A percentile compares a stretch with the other conserved stretches of the same genome.
These are phyloP conservation scores for Drosophila ananassae DNA, from an alignment of 1,140 invertebrate species.

Conservation along the genomic window DNA sequence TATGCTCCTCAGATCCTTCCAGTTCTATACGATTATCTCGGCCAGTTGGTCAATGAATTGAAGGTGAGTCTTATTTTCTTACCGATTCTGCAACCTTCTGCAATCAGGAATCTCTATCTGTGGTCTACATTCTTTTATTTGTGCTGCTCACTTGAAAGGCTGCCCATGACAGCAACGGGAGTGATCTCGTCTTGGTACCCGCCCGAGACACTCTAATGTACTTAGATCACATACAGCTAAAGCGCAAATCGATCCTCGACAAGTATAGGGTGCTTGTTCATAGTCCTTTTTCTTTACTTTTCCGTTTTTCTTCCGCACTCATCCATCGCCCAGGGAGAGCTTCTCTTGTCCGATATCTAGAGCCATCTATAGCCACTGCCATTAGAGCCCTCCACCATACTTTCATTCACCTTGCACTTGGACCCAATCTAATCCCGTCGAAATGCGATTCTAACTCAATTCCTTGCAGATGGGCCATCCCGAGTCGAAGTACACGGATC, in stretches of 20 bases:
- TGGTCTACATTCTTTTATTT: constrained; percentile 47
- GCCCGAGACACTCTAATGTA: constrained; percentile 67
- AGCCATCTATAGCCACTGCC: background rate
- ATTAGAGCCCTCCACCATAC: background rate
- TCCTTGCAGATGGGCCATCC: constrained; percentile 84
- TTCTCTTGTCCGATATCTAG: background rate
- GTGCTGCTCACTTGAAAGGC: constrained; percentile 55
- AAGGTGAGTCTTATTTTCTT: constrained; percentile 49
- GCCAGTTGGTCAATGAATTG: constrained; percentile 86
- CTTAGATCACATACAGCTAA: constrained; percentile 70
- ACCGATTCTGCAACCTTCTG: background rate
- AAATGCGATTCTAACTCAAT: background rate
- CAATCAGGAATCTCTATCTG: constrained; percentile 4
- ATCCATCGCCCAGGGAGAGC: too few species aligned
- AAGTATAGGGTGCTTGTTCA: constrained; percentile 67
- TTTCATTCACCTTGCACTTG: constrained; percentile 4
- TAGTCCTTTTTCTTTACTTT: constrained; percentile 2
- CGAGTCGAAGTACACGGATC: constrained; percentile 87
- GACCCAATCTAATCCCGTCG: background rate
- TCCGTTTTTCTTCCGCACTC: constrained; percentile 26
- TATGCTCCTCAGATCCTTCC: constrained; percentile 90
- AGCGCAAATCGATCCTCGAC: constrained; percentile 72
- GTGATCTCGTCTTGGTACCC: constrained; percentile 33
- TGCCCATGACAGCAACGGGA: constrained; percentile 48
- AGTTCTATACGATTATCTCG: constrained; percentile 89